Conservation (phyloP, 2,888 invertebrate species). For the Fragum whitleyi region DNA sequence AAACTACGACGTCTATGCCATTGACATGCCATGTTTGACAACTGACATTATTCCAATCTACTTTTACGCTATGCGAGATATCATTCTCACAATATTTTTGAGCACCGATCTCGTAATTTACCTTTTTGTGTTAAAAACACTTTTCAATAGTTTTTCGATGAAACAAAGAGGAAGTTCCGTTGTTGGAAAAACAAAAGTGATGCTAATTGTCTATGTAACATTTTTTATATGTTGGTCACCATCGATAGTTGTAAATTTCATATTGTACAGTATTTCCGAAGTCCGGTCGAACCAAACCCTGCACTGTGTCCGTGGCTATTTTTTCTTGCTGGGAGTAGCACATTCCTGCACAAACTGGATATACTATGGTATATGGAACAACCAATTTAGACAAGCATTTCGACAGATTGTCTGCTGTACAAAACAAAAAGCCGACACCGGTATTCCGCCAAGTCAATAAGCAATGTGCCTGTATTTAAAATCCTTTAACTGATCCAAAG, state of each 20-base stretch:
- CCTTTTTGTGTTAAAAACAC: background rate
- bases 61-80: background rate
- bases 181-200: background rate
- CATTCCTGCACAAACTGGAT: slow-evolving; percentile 3
- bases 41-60: background rate
- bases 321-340: background rate
- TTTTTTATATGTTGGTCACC: slow-evolving; percentile 2
- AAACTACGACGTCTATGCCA: background rate
- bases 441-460: too few species aligned
- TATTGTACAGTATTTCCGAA: background rate
- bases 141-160: background rate
- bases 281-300: background rate
- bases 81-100: background rate
- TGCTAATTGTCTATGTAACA: background rate
- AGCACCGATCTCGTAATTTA: background rate
- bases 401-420: background rate
- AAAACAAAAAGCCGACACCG: too few species aligned
- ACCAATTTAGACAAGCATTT: background rate
- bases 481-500: too few species aligned
- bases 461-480: too few species aligned
- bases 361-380: background rate
- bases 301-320: background rate
- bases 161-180: background rate
- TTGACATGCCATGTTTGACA: background rate
- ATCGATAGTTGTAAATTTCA: background rate